A percentile compares a stretch with the other conserved stretches of the same genome.
Conservation (phyloP, 2,888 invertebrate genomes). For the Dynastes grantii region DNA sequence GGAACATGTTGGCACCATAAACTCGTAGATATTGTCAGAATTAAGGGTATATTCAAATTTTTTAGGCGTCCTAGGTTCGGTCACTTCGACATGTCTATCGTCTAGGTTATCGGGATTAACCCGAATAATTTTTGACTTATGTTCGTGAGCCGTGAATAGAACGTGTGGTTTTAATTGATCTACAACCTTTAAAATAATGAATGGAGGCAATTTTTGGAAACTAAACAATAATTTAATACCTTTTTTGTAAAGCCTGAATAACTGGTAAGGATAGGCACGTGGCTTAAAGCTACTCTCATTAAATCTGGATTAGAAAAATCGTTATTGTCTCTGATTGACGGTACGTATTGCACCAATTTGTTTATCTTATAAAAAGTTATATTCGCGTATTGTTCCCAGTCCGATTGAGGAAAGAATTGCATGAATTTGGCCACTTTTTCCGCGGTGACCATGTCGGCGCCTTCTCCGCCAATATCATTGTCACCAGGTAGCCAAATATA, state of each 20-base stretch:
- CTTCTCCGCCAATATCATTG: slow-evolving; percentile 98
- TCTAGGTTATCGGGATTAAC: slow-evolving; percentile 65
- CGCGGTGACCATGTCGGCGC: slow-evolving; percentile 77
- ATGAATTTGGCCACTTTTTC: slow-evolving; percentile 83
- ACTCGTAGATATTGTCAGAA: slow-evolving; percentile 76
- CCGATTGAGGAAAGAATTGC: slow-evolving; percentile 81
- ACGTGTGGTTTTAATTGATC: slow-evolving; percentile 79
- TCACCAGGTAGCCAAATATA: slow-evolving; percentile 94
- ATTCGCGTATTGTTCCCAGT: slow-evolving; percentile 76
- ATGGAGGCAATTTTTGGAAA: neutral
- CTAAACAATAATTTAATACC: slow-evolving; percentile 1
- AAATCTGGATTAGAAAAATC: slow-evolving; percentile 68
- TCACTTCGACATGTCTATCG: slow-evolving; percentile 64
- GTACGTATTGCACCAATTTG: slow-evolving; percentile 78
- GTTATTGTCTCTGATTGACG: slow-evolving; percentile 71
- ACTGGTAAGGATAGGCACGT: slow-evolving; percentile 76
- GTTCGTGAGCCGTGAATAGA: slow-evolving; percentile 81
- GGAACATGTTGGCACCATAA: slow-evolving; percentile 94
- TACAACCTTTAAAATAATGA: slow-evolving; percentile 72
- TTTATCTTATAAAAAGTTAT: slow-evolving; percentile 84
- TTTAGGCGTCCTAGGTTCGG: slow-evolving; percentile 64
- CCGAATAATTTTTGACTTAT: slow-evolving; percentile 76
- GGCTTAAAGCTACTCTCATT: slow-evolving; percentile 81
- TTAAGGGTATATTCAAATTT: slow-evolving; percentile 70
- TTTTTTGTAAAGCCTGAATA: slow-evolving; percentile 6